Base-by-base conservation (phyloP, 1,140 invertebrate genomes). In the Goniozus legneri region DNA sequence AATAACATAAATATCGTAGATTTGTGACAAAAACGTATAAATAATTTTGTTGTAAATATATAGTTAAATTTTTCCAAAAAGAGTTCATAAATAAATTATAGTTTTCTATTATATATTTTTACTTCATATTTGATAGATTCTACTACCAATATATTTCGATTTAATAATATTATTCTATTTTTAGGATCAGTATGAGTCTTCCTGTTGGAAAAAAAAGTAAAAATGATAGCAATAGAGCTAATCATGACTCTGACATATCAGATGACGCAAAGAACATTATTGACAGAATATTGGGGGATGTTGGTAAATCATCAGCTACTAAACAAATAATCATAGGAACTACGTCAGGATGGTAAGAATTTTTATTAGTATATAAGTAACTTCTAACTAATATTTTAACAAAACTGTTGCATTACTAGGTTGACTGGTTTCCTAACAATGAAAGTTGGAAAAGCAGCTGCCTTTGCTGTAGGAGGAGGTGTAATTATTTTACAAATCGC, bases 381-480 rank as follows among this genome's bases (percentile, higher is more conserved):
- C 4, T 27, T 27, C 4, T 4, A 10, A 27, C 24, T 6, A 27
- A 27, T 6, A 10, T 27, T 27, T 27, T 8, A 41, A 3, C 4
- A 39, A 36, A 18, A 38, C 14, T 43, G 7, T 13, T 21, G 10
- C 20, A 53, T 69, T 65, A n/a, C n/a, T 58, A 94, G 92, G 91
- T 73, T 87, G 14, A 91, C 92, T 49, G 93, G 93, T 33, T 94
- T 88, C 70, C 69, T 93, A 30, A 87, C 89, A 54, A 89, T 92
- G 82, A 94, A 95, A 81, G 84, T 95, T 55, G 92, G 92, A 7
- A 95, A 94, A 81, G 77, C 88, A 47, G 89, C 90, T 35, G 93
- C 92, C 7, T 84, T 91, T 44, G 88, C 91, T 8, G 71, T 95
- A 50, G 94, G 93, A 48, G 88, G 91, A 44, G 87, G 90, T 50